These are phyloP conservation scores for Pluvialis apricaria DNA, from an alignment of 2,113 vertebrate genomes.

Conservation along the genomic window DNA sequence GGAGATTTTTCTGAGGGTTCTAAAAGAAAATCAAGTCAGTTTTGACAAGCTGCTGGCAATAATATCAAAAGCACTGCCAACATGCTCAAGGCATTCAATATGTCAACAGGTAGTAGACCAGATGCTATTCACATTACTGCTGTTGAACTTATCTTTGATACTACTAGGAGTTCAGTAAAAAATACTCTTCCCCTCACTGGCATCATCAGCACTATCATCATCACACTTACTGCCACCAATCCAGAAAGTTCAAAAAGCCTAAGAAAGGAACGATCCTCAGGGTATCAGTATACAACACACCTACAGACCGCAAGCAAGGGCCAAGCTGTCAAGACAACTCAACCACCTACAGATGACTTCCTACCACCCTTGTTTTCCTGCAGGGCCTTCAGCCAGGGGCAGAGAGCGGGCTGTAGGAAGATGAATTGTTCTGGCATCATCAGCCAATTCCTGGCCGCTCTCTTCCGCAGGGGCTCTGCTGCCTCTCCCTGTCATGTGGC, in stretches of 20 bases:
- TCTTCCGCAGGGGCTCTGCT: neutral
- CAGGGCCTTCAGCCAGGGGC: neutral
- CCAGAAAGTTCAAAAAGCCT: neutral
- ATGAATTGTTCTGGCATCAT: neutral
- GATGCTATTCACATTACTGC: constrained; percentile 13
- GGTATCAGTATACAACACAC: neutral
- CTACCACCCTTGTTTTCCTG: neutral
- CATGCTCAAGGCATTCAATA: neutral
- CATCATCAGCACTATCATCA: neutral
- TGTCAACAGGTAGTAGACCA: constrained; percentile 11
- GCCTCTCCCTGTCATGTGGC: neutral
- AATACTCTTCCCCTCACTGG: neutral
- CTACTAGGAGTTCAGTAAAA: neutral
- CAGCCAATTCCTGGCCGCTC: neutral
- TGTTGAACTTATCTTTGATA: neutral
- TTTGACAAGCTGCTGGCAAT: constrained; percentile 55
- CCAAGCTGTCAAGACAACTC: neutral
- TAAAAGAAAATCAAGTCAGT: constrained; percentile 18
- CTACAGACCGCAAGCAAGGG: neutral
- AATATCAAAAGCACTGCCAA: neutral
- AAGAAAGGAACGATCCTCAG: neutral
- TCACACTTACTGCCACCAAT: neutral
- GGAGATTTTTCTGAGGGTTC: constrained; percentile 15
- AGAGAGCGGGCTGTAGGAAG: neutral
- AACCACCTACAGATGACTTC: neutral